Base-by-base conservation (phyloP, 2,888 invertebrate species). In the Chloromyia formosa region DNA sequence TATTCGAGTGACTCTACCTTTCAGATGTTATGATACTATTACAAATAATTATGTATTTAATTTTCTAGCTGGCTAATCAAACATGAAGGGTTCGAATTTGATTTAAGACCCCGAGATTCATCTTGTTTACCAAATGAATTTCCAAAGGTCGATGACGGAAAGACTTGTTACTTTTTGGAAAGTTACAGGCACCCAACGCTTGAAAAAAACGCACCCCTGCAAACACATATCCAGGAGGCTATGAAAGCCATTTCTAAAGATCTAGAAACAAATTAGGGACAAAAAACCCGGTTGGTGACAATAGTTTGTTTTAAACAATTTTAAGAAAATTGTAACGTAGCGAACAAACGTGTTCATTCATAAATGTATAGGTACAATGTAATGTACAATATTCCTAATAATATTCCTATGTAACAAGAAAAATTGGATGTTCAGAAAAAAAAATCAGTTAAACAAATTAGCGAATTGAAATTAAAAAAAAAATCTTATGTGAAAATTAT, bases 141-240 rank as follows among this genome's bases (percentile, higher is more conserved):
- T 86, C 93, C 94, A 60, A 87, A 90, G 80, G 89, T 92, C 81
- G 90, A 91, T 74, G 89, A 90, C 60, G 71, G 56, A 9, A 94
- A 94, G 78, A 94, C 94, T 45, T 95, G 95, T 83, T 91, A 96
- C 86, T 96, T 96, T 85, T 88, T 96, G 73, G 91, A 91, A 81
- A 91, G 89, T 79, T 96, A 94, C 87, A 88, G 88, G 76, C 93
- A 95, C 84, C 90, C 91, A 0, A 88, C 89, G 5, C 86, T 94
- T 45, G 88, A 90, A 71, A 85, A 86, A 7, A 86, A 86, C 3
- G 87, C 88, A 49, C 85, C 91, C 1, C 87, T 83, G 64, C 81
- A 81, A n/a, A 80, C 82, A 73, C 85, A 85, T 74, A 85, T 86
- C 72, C 82, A 82, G 73, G 84, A 82, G 20, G 84, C 85, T 56